A percentile compares a stretch with the other conserved stretches of the same genome.
Conservation (phyloP, 2,797 vertebrate genomes). For the Anguilla pacifica region DNA sequence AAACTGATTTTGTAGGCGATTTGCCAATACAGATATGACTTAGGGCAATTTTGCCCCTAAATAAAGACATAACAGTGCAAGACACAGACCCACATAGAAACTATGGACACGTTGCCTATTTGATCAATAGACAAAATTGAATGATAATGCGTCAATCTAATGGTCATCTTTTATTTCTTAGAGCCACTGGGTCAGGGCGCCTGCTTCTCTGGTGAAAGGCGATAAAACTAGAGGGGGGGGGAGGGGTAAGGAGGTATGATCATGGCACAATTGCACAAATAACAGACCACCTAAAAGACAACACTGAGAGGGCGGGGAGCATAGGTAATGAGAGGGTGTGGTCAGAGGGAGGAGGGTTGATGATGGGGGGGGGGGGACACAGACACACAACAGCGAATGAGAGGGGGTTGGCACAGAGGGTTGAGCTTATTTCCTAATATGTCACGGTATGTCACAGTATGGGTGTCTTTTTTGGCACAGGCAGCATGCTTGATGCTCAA, state of each 20-base stretch:
- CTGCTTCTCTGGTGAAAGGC: slow-evolving; percentile 43
- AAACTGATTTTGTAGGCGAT: not conserved
- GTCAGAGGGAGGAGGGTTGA: slow-evolving; percentile 40
- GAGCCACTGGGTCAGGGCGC: slow-evolving; percentile 57
- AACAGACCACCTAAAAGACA: slow-evolving; percentile 52
- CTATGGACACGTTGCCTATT: not conserved
- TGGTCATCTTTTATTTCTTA: slow-evolving; percentile 60
- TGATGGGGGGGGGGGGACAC: slow-evolving; percentile 26
- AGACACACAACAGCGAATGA: not conserved
- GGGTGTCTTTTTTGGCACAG: not conserved
- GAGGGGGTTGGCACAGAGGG: slow-evolving; percentile 6
- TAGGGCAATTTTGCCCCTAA: not conserved
- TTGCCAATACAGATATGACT: not conserved
- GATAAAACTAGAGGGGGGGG: slow-evolving; percentile 60
- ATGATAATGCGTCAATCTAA: slow-evolving; percentile 39
- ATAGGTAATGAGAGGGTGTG: slow-evolving; percentile 18
- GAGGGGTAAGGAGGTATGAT: slow-evolving; percentile 60
- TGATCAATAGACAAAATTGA: slow-evolving; percentile 11
- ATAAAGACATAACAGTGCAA: not conserved
- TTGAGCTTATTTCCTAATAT: slow-evolving; percentile 2
- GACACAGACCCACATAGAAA: slow-evolving; percentile 13
- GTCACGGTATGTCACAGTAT: slow-evolving; percentile 12
- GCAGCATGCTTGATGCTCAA: slow-evolving; percentile 29
- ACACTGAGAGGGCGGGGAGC: slow-evolving; percentile 48
- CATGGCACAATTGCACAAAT: slow-evolving; percentile 59